Evolutionary conservation across 1,140 invertebrate species (phyloP), one percentile per base, ranked within the genome.

Genomic region (Eupeodes corollae): DNA sequence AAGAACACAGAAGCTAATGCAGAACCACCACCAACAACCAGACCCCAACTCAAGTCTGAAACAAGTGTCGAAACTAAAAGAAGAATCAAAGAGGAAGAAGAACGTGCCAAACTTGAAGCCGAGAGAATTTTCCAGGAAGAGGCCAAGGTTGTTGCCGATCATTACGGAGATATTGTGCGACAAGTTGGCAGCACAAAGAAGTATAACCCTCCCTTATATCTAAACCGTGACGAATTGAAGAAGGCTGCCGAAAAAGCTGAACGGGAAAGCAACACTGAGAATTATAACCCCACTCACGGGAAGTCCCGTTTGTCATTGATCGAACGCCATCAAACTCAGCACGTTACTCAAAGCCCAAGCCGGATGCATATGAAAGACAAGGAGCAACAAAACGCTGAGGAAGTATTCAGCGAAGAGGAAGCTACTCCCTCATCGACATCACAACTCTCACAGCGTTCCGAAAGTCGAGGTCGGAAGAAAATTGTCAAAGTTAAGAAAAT

Each of bases 111-210:
- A 8, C 42, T 50, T 16, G 62, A 66, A 40, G 54, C 56, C 26
- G 58, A 65, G 15, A 53, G 54, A 3, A 18, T 58, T 1, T 61
- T 63, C 60, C 61, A 73, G 52, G 80, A 84, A 52, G 79, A 79
- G 59, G 68, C 78, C 1, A 79, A 78, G 58, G 81, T 81, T 1
- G 76, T 84, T 0, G 79, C 84, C 14, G 83, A 84, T 69, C 83
- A 86, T 59, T 90, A 90, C 52, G 82, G 82, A 15, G 84, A 86
- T 59, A 80, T 90, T 46, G 82, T 88, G 2, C 78, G 77, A 49
- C 79, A 82, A 63, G 79, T 79, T 44, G 76, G 77, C 30, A 68
- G 54, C 32, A 59, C 70, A 18, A 79, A 75, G 54, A 77, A 71
- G 53, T 61, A 75, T 5, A 59, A 67, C 9, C 68, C 70, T 9